Percentiles rank a stretch among this genome's conserved stretches.
Evolutionary conservation across 2,797 vertebrate genomes (phyloP).

Genomic region (Phalanger gymnotis): DNA sequence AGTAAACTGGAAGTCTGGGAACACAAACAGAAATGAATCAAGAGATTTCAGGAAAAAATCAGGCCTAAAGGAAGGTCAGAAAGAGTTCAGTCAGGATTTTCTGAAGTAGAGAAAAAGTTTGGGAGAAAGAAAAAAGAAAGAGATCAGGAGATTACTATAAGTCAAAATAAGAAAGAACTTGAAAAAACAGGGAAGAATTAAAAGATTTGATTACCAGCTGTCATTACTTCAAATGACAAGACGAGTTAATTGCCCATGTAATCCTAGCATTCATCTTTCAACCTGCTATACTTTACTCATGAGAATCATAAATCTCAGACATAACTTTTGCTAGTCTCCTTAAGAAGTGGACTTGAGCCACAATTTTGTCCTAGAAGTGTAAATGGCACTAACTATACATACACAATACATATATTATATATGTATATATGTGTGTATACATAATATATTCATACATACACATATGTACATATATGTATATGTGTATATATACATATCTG

Average conservation of each 20-base stretch:
- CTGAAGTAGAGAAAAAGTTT: constrained; percentile 55
- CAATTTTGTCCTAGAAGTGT: constrained; percentile 47
- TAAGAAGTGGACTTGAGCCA: constrained; percentile 20
- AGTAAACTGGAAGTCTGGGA: constrained; percentile 42
- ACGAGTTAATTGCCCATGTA: constrained; percentile 73
- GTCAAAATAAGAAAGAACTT: constrained; percentile 71
- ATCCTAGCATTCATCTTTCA: constrained; percentile 70
- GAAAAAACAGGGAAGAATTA: constrained; percentile 65
- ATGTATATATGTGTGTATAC: no score
- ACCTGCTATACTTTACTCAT: constrained; percentile 59
- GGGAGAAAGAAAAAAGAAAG: constrained; percentile 59
- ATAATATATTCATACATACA: no score
- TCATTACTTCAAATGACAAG: constrained; percentile 70
- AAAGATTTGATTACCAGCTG: constrained; percentile 77
- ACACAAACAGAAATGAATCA: constrained; percentile 41
- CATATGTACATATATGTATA: no score
- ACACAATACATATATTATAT: background rate
- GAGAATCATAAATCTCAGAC: constrained; percentile 66
- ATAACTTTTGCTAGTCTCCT: constrained; percentile 57
- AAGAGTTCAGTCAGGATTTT: constrained; percentile 76
- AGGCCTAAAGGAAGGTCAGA: constrained; percentile 65
- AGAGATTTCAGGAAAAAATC: constrained; percentile 55
- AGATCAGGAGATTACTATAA: constrained; percentile 68
- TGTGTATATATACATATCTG: no score
- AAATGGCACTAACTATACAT: background rate